phyloP scores from a whole-genome alignment of 2,113 vertebrate species.

The Odocoileus hemionus region DNA sequence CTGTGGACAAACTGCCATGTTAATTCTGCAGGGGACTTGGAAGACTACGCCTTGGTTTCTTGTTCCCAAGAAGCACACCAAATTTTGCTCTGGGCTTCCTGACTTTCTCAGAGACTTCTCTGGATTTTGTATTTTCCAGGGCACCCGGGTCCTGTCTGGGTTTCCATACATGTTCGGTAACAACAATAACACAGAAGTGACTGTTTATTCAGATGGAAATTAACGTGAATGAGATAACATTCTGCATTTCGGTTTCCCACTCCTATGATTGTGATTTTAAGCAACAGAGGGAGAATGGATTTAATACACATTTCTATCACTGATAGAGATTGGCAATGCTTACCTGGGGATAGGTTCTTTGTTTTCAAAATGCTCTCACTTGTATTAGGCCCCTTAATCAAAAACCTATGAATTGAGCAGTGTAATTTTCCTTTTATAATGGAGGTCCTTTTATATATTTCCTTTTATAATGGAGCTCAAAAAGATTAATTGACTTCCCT shows the following conservation, averaged over 20 bases:
- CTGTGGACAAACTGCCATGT: not conserved
- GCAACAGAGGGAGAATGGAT: not conserved
- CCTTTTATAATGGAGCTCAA: not conserved
- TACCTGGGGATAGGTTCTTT: conserved; percentile 22
- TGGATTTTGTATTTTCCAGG: conserved; percentile 65
- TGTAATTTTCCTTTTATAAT: not conserved
- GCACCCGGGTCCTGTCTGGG: conserved; percentile 59
- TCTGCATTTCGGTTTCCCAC: conserved; percentile 62
- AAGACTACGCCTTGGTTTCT: conserved; percentile 57
- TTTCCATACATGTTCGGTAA: conserved; percentile 56
- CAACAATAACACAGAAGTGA: conserved; percentile 73
- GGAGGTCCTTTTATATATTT: not conserved
- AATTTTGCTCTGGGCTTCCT: conserved; percentile 68
- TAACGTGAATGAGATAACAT: conserved; percentile 65
- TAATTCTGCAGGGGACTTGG: conserved; percentile 38
- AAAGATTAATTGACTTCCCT: not conserved
- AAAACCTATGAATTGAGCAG: not conserved
- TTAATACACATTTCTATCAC: conserved; percentile 2
- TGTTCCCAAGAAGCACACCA: conserved; percentile 52
- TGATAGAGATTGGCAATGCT: not conserved
- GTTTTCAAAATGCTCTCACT: conserved; percentile 31
- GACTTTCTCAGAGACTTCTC: conserved; percentile 60
- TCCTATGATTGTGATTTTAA: conserved; percentile 25
- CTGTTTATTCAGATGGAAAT: conserved; percentile 74
- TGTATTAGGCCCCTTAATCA: not conserved